Evolutionary conservation across 1,140 invertebrate genomes (phyloP).

Genomic region (Drosophila setifemur): DNA sequence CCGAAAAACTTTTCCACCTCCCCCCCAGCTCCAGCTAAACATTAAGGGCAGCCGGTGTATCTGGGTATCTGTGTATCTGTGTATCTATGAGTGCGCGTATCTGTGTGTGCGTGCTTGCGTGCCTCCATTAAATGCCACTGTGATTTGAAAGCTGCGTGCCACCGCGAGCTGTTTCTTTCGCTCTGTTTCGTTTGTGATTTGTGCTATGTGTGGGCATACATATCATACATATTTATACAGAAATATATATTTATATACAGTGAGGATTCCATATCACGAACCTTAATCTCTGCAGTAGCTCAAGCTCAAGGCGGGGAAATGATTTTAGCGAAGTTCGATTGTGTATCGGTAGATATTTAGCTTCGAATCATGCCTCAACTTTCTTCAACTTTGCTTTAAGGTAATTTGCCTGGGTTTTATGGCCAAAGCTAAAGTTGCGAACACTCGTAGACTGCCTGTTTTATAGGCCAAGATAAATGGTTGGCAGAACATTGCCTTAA

Average conservation of each 20-base stretch:
- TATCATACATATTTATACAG: background rate
- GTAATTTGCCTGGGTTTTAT: constrained; percentile 12
- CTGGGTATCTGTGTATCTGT: background rate
- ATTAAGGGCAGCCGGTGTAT: constrained; percentile 14
- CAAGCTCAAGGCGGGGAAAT: too few species aligned
- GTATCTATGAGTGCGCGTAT: background rate
- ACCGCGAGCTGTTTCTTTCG: background rate
- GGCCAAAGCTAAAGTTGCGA: background rate
- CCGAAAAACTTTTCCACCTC: constrained; percentile 5
- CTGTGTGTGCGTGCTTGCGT: constrained; percentile 18
- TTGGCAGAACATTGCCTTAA: background rate
- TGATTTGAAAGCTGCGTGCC: constrained; percentile 44
- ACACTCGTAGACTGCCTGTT: background rate
- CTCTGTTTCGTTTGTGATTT: background rate
- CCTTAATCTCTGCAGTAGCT: too few species aligned
- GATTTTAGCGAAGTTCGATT: too few species aligned
- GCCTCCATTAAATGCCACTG: constrained; percentile 41
- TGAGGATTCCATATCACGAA: too few species aligned
- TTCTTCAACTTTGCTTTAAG: constrained; percentile 14
- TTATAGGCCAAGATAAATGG: background rate
- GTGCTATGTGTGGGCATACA: background rate
- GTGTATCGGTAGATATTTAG: too few species aligned
- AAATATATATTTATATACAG: background rate
- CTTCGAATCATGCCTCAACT: background rate
- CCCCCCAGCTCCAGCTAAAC: background rate